Base-by-base conservation (phyloP, 2,113 vertebrate species). In the Penelope pileata region DNA sequence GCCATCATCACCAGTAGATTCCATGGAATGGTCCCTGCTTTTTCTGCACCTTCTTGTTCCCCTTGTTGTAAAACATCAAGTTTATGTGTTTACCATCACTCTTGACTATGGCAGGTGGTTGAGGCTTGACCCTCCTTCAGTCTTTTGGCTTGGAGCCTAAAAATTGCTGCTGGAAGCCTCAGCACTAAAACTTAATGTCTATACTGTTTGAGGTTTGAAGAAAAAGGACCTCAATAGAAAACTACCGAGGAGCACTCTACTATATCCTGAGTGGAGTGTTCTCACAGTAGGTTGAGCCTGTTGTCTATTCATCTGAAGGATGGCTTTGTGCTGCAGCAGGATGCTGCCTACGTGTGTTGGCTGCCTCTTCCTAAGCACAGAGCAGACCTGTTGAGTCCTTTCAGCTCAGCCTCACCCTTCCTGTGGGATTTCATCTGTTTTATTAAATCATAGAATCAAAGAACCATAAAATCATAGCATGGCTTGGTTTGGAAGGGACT, bases 321-420 rank as follows among this genome's bases (percentile, higher is more conserved):
- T 30, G 19, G 30, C 32, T 56, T 38, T n/a, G 7, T 68, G 27
- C 16, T 74, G 16, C 54, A 27, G 7, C 9, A 32, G 34, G 47
- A 74, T 36, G 12, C 22, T 43, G 17, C 17, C 27, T 2, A 1
- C 3, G 50, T 0, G 0, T 36, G 16, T 51, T 3, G 0, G 13
- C 16, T 22, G 11, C 11, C 9, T 51, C 16, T 34, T 8, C 38
- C 47, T 29, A 60, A 83, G 59, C 0, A 0, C 18, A 48, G 17
- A 68, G 42, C 21, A 56, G 12, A 69, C 10, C 10, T 62, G 19
- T 7, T 59, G n/a, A 66, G 16, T 6, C 4, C 12, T 1, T 0
- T 32, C n/a, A 42, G 17, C 59, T 78, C 40, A 16, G 30, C 24
- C 77, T 77, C 50, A 38, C 6, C 16, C 11, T 34, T 76, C n/a